Evolutionary conservation across 1,140 invertebrate species (phyloP).

Genomic region (Ceratosolen fusciceps): DNA sequence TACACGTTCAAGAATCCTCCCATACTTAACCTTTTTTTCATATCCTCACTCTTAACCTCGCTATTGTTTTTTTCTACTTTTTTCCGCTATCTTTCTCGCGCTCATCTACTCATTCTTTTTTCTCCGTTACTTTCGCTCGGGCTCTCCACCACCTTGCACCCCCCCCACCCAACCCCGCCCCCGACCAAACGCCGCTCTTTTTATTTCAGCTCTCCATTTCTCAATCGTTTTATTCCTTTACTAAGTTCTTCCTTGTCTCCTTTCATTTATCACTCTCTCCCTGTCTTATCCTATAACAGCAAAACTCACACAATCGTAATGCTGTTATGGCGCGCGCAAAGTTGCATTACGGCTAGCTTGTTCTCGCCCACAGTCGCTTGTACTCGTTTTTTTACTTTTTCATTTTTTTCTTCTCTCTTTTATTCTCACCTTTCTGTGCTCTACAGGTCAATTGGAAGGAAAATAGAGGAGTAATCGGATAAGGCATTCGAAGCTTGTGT

Average conservation of each 20-base stretch:
- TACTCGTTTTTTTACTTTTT: neutral
- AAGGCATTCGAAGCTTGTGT: conserved; percentile 12
- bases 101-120: neutral
- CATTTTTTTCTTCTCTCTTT: neutral
- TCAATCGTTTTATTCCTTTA: neutral
- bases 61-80: neutral
- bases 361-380: conserved; percentile 18
- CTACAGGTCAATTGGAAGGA: neutral
- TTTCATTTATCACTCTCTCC: neutral
- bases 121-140: neutral
- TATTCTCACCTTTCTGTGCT: conserved; percentile 5
- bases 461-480: neutral
- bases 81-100: neutral
- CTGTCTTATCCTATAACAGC: neutral
- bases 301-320: conserved; percentile 20
- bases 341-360: conserved; percentile 7
- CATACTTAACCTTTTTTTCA: neutral
- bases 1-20: neutral
- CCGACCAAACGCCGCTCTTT: neutral
- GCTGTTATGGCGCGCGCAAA: neutral
- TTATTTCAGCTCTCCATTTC: neutral
- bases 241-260: neutral
- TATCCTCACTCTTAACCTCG: neutral
- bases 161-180: neutral
- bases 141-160: neutral